Base-by-base conservation (phyloP, 2,888 invertebrate species). In the Cryptus viduatorius region DNA sequence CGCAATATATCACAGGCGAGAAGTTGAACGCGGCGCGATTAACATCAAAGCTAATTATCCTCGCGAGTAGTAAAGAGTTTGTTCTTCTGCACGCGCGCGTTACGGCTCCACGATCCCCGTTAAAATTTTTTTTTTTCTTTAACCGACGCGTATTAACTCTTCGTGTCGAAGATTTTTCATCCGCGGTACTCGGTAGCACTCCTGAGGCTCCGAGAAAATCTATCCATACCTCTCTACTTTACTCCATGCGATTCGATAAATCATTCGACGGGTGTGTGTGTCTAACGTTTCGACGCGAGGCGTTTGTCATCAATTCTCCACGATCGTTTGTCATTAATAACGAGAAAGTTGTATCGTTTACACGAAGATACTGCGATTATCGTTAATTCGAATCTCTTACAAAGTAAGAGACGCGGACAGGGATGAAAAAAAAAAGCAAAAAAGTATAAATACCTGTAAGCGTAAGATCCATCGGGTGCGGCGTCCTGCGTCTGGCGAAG, bases 381-480 rank as follows among this genome's bases (percentile, higher is more conserved):
- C 19, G 7, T 53, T 37, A 19, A 42, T 59, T 14, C 14, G 42
- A 4, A 10, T 50, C 50, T 56, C 37, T 31, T 72, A 46, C 29
- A 48, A 61, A 75, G 67, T 44, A 10, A n/a, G 1, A 71, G 77
- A 37, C 37, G 37, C 12, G n/a, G 29, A 53, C n/a, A 42, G 16
- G 7, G 37, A 8, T 7, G 37, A 7, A 37, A 37, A 8, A 8
- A 8, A 37, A 37, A 37, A 1, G 8, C n/a, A n/a, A n/a, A 37
- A 37, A 37, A 29, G 29, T n/a, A 48, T 50, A 77, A 90, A 91
- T 89, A 93, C 94, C 93, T 93, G 89, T 90, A 93, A 68, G 91
- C 89, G 85, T 94, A 94, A 75, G 93, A 92, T 84, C 94, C 94
- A 81, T 93, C 93, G 72, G 92, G 92, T 76, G 91, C 87, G 50